A percentile compares a stretch with the other conserved stretches of the same genome.
Conservation (phyloP, 2,113 vertebrate genomes). For the Azemiops feae region DNA sequence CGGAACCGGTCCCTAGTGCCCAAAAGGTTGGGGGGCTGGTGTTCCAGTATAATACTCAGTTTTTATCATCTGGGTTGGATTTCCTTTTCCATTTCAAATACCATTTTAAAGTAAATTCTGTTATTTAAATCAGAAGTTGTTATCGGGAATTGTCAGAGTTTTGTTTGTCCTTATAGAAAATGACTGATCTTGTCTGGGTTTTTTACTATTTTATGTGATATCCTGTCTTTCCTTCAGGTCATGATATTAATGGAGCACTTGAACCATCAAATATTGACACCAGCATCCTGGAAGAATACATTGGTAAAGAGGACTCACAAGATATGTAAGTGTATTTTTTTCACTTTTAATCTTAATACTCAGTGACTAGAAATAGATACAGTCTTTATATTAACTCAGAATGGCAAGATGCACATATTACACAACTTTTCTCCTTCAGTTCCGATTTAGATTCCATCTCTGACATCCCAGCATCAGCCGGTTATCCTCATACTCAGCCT, state of each 20-base stretch:
- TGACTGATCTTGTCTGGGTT: not conserved
- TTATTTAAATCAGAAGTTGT: not conserved
- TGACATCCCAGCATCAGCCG: conserved; percentile 84
- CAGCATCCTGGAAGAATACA: conserved; percentile 99
- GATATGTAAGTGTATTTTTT: conserved; percentile 86
- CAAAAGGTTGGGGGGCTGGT: too few relatives aligned
- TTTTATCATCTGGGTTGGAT: conserved; percentile 1
- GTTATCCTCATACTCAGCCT: conserved; percentile 70
- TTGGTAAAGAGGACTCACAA: conserved; percentile 96
- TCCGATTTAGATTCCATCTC: conserved; percentile 80
- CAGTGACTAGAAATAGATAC: not conserved
- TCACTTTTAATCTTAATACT: rapidly evolving
- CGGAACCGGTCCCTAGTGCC: too few relatives aligned
- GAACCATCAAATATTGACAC: conserved; percentile 97
- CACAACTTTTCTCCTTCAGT: conserved; percentile 72
- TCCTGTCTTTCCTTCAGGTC: conserved; percentile 75
- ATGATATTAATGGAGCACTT: conserved; percentile 97
- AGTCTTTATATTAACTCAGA: not conserved
- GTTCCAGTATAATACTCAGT: not conserved
- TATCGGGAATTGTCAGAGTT: not conserved
- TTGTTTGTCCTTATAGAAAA: not conserved
- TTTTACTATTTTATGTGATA: conserved; percentile 1
- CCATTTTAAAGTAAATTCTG: not conserved
- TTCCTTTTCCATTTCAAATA: not conserved
- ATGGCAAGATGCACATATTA: not conserved